Evolutionary conservation across 1,140 invertebrate species (phyloP), one percentile per base, ranked within the genome.

Genomic region (Drosophila lini): DNA sequence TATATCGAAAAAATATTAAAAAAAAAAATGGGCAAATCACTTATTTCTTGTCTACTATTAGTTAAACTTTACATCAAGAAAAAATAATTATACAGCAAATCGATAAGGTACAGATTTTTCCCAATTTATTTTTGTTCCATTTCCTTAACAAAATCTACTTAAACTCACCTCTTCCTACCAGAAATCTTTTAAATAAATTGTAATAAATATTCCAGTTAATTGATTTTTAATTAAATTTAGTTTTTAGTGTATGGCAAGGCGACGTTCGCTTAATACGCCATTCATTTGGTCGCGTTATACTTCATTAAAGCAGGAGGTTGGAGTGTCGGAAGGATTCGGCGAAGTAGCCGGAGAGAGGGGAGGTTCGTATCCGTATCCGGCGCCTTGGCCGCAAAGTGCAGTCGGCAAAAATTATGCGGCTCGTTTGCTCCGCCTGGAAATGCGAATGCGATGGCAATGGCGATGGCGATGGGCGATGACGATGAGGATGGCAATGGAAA

Each of bases 391-490:
- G 63, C 82, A 86, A 86, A 86, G 82, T 86, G 82, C 82, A 86
- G 82, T 74, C 83, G 81, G 80, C 84, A 86, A 86, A 86, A 86
- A 86, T 86, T 86, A 86, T 86, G 83, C 83, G 83, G 83, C 77
- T 86, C 83, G 83, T 88, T 86, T 86, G 83, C 83, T 55, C 59
- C 74, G 83, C 70, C 78, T 59, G 56, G 45, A 59, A 78, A 68
- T 77, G 74, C 74, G 52, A 74, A 55, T 55, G 52, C 40, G 60
- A 31, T 48, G 38, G 68, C 8, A 25, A 59, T 44, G 41, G 38
- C 57, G 16, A 62, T 19, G 40, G 56, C 63, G 8, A 67, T 62
- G 64, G 19, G 38, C 57, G 16, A 68, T 28, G 38, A 16, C 5
- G 42, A 69, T 44, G 47, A 38, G 31, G 38, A 68, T 67, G 44